These are phyloP conservation scores for Troglohyphantes excavatus DNA, from an alignment of 2,888 invertebrate genomes.

Conservation along the genomic window DNA sequence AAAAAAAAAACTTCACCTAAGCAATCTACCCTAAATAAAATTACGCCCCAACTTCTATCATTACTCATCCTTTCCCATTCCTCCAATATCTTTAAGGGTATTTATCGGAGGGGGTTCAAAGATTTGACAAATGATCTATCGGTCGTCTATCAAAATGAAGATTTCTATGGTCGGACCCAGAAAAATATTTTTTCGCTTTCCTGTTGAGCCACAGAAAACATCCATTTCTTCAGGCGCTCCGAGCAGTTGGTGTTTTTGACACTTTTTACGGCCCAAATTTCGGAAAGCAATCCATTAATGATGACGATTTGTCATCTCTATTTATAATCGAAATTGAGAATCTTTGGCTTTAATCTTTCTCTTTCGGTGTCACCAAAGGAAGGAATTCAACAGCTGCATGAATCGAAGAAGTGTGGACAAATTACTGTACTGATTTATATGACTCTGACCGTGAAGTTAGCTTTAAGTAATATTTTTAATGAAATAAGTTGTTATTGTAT, in stretches of 20 bases:
- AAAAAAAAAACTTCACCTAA: background rate
- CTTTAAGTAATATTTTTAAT: too few relatives aligned
- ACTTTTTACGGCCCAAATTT: constrained; percentile 42
- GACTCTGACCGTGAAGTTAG: too few relatives aligned
- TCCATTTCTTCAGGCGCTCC: constrained; percentile 42
- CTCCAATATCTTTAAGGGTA: constrained; percentile 50
- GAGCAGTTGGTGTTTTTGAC: constrained; percentile 52
- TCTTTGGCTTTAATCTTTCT: background rate
- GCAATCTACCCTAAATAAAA: constrained; percentile 50
- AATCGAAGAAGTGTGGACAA: too few relatives aligned
- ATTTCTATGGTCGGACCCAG: constrained; percentile 40
- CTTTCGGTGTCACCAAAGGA: background rate
- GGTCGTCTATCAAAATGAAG: constrained; percentile 51
- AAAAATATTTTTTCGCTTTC: constrained; percentile 23
- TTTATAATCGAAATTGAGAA: constrained; percentile 54
- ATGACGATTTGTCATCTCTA: constrained; percentile 46
- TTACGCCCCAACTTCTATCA: constrained; percentile 26
- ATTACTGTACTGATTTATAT: too few relatives aligned
- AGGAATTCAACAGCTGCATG: too few relatives aligned
- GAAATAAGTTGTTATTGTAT: too few relatives aligned
- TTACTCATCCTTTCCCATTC: constrained; percentile 24
- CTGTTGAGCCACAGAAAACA: constrained; percentile 1
- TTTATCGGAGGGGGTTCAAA: constrained; percentile 20
- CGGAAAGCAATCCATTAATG: constrained; percentile 39
- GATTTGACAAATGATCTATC: constrained; percentile 51